Percentiles rank a stretch among this genome's conserved stretches.
Evolutionary conservation across 2,797 vertebrate species (phyloP).

Genomic region (Hypotaenidia okinawae): DNA sequence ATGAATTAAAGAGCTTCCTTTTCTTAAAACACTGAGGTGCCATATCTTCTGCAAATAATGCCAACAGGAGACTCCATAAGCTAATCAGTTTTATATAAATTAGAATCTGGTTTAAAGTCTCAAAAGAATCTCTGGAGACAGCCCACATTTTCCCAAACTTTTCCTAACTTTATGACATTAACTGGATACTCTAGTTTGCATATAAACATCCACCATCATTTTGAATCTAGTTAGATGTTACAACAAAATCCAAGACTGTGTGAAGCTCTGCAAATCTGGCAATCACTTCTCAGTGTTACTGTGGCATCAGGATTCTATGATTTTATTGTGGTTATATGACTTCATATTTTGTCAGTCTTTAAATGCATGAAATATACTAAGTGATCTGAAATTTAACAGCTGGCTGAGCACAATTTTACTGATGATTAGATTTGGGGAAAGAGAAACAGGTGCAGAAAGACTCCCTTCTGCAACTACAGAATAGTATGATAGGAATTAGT

Average conservation of each 20-base stretch:
- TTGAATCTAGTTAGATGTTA: not conserved
- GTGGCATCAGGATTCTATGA: not conserved
- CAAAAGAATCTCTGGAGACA: not conserved
- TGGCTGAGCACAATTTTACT: not conserved
- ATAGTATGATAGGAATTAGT: conserved; percentile 39
- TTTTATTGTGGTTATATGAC: not conserved
- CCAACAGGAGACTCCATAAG: not conserved
- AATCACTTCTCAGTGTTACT: not conserved
- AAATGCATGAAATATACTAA: conserved; percentile 12
- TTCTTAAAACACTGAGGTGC: not conserved
- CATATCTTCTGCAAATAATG: not conserved
- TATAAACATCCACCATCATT: not conserved
- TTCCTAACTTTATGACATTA: not conserved
- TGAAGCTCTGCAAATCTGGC: not conserved
- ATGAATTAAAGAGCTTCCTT: not conserved
- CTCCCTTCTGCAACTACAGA: conserved; percentile 26
- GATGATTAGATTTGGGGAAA: conserved; percentile 35
- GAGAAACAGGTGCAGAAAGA: conserved; percentile 46
- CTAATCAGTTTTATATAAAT: not conserved
- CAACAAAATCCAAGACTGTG: not conserved
- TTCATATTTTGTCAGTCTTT: conserved; percentile 15
- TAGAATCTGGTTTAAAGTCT: not conserved
- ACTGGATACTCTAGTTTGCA: not conserved
- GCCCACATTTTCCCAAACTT: not conserved
- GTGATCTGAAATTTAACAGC: conserved; percentile 28